Conservation (phyloP, 2,797 vertebrate species). For the Cossypha caffra region DNA sequence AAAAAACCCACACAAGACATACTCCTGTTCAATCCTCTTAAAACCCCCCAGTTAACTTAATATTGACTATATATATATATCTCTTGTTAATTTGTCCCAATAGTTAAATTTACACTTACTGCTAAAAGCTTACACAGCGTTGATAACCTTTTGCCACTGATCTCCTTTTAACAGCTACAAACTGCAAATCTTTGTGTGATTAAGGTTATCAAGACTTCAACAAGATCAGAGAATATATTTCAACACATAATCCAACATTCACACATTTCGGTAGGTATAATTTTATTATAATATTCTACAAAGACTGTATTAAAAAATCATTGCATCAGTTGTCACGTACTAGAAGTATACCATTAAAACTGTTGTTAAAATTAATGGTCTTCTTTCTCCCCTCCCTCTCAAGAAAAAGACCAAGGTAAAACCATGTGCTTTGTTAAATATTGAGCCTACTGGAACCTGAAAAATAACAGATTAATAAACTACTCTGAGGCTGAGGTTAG, state of each 20-base stretch:
- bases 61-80: background rate
- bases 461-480: background rate
- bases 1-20: fast-evolving
- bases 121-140: background rate
- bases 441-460: background rate
- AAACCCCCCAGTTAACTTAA: background rate
- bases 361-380: background rate
- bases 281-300: background rate
- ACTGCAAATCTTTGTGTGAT: background rate
- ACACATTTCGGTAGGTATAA: background rate
- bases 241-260: background rate
- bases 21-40: background rate
- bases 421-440: background rate
- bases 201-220: background rate
- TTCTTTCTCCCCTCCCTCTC: background rate
- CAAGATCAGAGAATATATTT: background rate
- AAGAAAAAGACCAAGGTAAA: background rate
- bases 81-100: background rate
- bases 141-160: background rate
- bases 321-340: background rate
- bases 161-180: background rate
- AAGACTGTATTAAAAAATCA: background rate
- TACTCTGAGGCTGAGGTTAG: background rate
- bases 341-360: background rate
- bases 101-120: background rate